These are phyloP conservation scores for Pedicia rivosa DNA, from an alignment of 2,888 invertebrate species.

Conservation along the genomic window DNA sequence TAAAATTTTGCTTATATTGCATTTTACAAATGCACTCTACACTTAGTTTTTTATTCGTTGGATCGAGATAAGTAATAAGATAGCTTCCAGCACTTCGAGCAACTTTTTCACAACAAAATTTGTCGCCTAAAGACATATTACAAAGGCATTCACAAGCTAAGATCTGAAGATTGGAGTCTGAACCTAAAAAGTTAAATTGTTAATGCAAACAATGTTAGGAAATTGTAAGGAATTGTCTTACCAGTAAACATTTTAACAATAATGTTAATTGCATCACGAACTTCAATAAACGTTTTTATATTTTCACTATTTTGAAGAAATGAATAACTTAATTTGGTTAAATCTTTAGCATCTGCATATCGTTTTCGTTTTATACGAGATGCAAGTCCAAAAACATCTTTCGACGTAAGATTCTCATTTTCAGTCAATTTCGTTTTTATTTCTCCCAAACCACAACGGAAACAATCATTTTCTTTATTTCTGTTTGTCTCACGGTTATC, in stretches of 20 bases:
- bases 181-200: conserved; percentile 14
- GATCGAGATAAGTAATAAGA: conserved; percentile 23
- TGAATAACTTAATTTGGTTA: conserved; percentile 24
- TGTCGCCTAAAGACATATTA: conserved; percentile 25
- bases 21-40: too few species aligned
- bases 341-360: conserved; percentile 22
- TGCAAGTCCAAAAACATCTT: conserved; percentile 23
- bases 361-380: conserved; percentile 24
- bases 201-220: background rate
- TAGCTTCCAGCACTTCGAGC: conserved; percentile 23
- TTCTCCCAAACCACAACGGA: conserved; percentile 25
- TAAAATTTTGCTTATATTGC: too few species aligned
- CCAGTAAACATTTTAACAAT: conserved; percentile 27
- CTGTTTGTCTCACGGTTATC: conserved; percentile 19
- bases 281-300: conserved; percentile 21
- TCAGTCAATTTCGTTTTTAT: conserved; percentile 19
- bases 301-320: conserved; percentile 23
- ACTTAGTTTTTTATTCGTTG: too few species aligned
- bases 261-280: conserved; percentile 24
- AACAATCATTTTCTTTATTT: conserved; percentile 17
- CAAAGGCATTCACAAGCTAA: conserved; percentile 25
- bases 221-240: conserved; percentile 7
- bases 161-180: conserved; percentile 19
- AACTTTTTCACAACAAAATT: conserved; percentile 23
- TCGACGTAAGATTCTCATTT: conserved; percentile 19